A percentile compares a stretch with the other conserved stretches of the same genome.
Evolutionary conservation across 2,888 invertebrate species (phyloP).

Genomic region (Sylvicola fuscatus): DNA sequence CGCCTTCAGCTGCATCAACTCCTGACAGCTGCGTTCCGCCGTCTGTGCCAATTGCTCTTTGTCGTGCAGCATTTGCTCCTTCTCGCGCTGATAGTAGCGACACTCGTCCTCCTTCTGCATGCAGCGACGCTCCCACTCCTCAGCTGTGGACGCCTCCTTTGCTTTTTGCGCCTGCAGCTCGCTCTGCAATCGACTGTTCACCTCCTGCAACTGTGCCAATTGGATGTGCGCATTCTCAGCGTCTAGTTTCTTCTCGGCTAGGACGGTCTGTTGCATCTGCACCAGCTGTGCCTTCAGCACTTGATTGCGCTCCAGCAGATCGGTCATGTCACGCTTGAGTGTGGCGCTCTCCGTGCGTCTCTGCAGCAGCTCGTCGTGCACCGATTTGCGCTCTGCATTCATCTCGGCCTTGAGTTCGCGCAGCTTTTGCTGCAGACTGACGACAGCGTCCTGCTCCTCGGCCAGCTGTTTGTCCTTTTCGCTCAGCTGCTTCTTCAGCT

Average conservation of each 20-base stretch:
- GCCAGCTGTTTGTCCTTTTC: conserved; percentile 62
- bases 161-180: not conserved
- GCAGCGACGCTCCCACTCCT: not conserved
- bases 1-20: conserved; percentile 16
- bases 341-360: conserved; percentile 17
- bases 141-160: no score
- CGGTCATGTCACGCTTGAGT: conserved; percentile 18
- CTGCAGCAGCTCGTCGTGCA: conserved; percentile 12
- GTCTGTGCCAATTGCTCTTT: no score
- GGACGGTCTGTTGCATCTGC: conserved; percentile 8
- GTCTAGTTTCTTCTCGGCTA: conserved; percentile 18
- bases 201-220: conserved; percentile 5
- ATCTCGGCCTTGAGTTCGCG: conserved; percentile 46
- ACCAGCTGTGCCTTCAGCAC: conserved; percentile 19
- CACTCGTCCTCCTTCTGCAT: not conserved
- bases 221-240: conserved; percentile 15
- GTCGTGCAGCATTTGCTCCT: not conserved
- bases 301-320: conserved; percentile 13
- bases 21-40: conserved; percentile 6
- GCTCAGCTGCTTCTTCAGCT: conserved; percentile 69
- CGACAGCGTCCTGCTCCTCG: conserved; percentile 54
- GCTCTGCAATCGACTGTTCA: not conserved
- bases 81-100: not conserved
- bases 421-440: conserved; percentile 54
- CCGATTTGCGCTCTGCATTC: no score